Base-by-base conservation (phyloP, 2,888 invertebrate genomes). In the Leucophenga maculata region DNA sequence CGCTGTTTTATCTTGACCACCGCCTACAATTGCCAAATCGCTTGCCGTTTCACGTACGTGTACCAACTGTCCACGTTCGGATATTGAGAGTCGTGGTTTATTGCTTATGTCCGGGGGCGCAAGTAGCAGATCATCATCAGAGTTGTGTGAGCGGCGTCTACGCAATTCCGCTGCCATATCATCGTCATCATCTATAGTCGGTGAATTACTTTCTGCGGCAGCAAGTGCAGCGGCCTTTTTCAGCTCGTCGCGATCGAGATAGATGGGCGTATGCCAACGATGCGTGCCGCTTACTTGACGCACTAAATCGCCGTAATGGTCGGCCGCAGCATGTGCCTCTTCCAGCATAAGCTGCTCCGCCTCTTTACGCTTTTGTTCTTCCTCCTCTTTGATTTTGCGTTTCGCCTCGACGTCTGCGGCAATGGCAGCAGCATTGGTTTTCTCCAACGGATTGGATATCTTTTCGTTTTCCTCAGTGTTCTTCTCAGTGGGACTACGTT, bases 261-360 rank as follows among this genome's bases (percentile, higher is more conserved):
- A 93, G 52, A 92, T 86, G 0, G 90, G 90, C 13, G 90, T 89
- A 52, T 85, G 86, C 66, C 85, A 86, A 60, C 88, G 84, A 8
- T 89, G 85, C 16, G 89, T 89, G 69, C 88, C 89, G 14, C 94
- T 92, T 78, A 92, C 92, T 84, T 93, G 93, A 78, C 91, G 92
- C 1, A 95, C 94, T 74, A 95, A 92, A 84, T 93, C 94, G 18
- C 94, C 93, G 79, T 95, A 95, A 84, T 94, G 93, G 88, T 94
- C 94, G 16, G 94, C 93, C 0, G 93, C 92, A 0, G 93, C 93
- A 85, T 90, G 91, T 0, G 92, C 91, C 86, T 93, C 93, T 75
- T 94, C 93, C 64, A 90, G 72, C 82, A 86, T 86, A 2, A 85
- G 72, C 3, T 83, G 77, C 48, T 86, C 84, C 9, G 82, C 83